A percentile compares a stretch with the other conserved stretches of the same genome.
Conservation (phyloP, 2,797 vertebrate genomes). For the Coregonus sp. region DNA sequence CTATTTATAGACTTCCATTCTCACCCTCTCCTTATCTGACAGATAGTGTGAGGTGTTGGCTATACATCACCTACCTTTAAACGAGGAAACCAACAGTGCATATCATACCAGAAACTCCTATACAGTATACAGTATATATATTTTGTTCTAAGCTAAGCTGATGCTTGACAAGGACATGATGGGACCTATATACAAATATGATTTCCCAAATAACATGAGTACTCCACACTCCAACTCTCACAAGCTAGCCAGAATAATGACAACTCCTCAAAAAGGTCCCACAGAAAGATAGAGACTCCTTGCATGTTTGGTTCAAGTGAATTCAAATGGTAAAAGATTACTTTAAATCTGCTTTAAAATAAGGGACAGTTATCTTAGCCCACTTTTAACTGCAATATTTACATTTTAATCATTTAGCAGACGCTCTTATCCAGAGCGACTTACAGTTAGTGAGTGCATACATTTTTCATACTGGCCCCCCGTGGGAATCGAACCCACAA, state of each 20-base stretch:
- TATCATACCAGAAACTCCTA: background rate
- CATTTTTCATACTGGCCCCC: too few species aligned
- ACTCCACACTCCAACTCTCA: background rate
- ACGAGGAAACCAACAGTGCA: slow-evolving; percentile 1
- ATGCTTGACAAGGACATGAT: background rate
- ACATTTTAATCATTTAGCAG: too few species aligned
- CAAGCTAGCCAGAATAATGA: background rate
- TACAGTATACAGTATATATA: background rate
- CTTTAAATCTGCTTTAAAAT: slow-evolving; percentile 56
- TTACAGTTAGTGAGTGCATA: too few species aligned
- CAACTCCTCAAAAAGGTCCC: slow-evolving; percentile 13
- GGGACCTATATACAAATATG: background rate
- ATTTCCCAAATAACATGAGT: too few species aligned
- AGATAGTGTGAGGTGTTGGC: slow-evolving; percentile 14
- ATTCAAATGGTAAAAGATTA: slow-evolving; percentile 45
- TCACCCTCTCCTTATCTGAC: background rate
- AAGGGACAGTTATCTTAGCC: slow-evolving; percentile 20
- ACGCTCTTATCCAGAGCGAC: too few species aligned
- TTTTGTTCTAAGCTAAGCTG: background rate
- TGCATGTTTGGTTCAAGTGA: slow-evolving; percentile 13
- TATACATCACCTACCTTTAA: background rate
- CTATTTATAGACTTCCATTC: slow-evolving; percentile 1
- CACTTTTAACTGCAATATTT: slow-evolving; percentile 27
- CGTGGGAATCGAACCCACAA: too few species aligned
- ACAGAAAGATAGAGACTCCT: slow-evolving; percentile 8